phyloP scores from a whole-genome alignment of 2,797 vertebrate species.

The Thripadectes ignobilis region DNA sequence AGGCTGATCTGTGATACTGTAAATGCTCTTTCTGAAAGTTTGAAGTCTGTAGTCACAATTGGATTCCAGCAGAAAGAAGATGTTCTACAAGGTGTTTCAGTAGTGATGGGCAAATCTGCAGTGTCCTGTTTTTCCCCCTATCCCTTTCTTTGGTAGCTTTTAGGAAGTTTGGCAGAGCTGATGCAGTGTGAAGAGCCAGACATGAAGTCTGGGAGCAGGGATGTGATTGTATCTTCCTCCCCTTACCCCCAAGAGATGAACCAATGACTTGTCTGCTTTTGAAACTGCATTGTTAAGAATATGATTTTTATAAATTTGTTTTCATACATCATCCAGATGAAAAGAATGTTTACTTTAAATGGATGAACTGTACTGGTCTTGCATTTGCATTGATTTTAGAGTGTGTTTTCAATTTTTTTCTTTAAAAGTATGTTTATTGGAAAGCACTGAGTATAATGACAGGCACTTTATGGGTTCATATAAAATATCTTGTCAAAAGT shows the following conservation, averaged over 20 bases:
- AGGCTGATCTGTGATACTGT: not conserved
- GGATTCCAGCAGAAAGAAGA: not conserved
- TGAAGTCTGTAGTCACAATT: not conserved
- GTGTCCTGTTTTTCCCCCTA: not conserved
- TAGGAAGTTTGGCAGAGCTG: not conserved
- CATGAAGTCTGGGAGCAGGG: not conserved
- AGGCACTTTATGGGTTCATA: not conserved
- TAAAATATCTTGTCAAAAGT: not conserved
- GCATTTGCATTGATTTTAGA: not conserved
- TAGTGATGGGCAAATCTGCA: not conserved
- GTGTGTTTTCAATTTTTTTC: not conserved
- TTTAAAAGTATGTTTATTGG: not conserved
- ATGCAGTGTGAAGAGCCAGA: not conserved
- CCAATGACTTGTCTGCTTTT: not conserved
- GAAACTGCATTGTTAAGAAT: not conserved
- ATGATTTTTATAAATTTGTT: not conserved
- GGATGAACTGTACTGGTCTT: not conserved
- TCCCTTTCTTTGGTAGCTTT: not conserved
- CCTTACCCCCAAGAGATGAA: not conserved
- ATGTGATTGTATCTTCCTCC: not conserved
- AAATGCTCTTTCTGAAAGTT: not conserved
- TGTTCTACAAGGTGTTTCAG: not conserved
- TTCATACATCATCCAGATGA: not conserved
- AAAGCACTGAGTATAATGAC: not conserved
- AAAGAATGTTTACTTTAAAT: not conserved